Evolutionary conservation across 2,113 vertebrate species (phyloP).

Genomic region (Ahaetulla prasina): DNA sequence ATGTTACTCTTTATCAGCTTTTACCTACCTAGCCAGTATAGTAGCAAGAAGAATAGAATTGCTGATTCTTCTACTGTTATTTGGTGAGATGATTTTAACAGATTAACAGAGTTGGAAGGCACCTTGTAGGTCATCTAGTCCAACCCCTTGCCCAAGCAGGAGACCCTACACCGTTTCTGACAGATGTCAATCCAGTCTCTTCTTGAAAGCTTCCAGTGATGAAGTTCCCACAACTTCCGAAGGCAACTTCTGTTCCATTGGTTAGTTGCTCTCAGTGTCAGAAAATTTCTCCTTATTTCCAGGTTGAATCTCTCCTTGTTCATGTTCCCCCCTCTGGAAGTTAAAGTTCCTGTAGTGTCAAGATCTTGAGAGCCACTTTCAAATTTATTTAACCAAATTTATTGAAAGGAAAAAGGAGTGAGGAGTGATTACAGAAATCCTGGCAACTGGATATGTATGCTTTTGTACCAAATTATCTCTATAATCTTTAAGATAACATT

Average conservation of each 20-base stretch:
- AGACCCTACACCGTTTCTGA: no score
- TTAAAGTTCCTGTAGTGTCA: background rate
- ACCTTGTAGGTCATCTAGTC: no score
- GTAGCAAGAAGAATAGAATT: background rate
- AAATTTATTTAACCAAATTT: background rate
- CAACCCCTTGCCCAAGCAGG: no score
- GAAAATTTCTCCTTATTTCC: no score
- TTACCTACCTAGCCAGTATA: background rate
- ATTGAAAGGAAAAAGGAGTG: background rate
- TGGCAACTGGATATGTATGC: background rate
- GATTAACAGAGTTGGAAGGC: no score
- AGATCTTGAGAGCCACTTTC: background rate
- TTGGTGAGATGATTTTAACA: background rate
- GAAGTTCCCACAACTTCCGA: no score
- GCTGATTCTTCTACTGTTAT: background rate
- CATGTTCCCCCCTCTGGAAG: background rate
- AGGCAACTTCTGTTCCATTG: no score
- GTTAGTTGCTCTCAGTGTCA: no score
- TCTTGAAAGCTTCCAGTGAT: no score
- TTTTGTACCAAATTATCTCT: background rate
- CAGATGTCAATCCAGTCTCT: no score
- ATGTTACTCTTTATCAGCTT: background rate
- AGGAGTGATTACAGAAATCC: background rate
- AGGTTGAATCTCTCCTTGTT: no score
- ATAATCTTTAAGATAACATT: background rate